Evolutionary conservation across 2,113 vertebrate species (phyloP).

Genomic region (Sula dactylatra): DNA sequence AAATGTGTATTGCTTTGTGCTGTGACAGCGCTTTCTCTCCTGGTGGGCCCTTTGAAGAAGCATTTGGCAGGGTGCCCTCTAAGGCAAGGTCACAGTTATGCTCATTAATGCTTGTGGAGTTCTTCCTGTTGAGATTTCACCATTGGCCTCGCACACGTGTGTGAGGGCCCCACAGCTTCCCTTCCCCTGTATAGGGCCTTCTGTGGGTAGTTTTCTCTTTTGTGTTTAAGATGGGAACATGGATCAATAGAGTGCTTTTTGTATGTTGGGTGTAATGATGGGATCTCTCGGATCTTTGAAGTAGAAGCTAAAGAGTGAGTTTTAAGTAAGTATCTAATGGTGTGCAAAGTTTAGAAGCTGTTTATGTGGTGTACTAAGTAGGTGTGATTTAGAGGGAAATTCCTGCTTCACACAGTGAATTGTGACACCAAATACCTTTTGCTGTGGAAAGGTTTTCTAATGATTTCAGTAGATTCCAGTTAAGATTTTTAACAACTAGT

Average conservation of each 20-base stretch:
- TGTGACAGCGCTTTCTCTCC: rapidly evolving
- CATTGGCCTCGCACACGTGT: rapidly evolving
- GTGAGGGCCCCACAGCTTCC: not conserved
- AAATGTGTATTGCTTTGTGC: not conserved
- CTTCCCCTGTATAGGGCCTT: not conserved
- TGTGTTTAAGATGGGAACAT: not conserved
- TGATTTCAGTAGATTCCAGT: not conserved
- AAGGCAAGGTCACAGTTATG: not conserved
- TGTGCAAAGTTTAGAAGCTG: not conserved
- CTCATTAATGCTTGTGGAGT: not conserved
- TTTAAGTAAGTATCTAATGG: not conserved
- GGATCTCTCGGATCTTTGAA: not conserved
- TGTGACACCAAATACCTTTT: not conserved
- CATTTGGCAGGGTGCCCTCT: not conserved
- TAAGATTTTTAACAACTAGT: not conserved
- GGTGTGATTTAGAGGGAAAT: not conserved
- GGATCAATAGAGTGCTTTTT: not conserved
- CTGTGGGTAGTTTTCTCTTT: not conserved
- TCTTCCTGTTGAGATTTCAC: not conserved
- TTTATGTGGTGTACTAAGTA: rapidly evolving
- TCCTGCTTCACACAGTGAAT: not conserved
- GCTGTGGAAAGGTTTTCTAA: not conserved
- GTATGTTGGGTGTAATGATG: rapidly evolving
- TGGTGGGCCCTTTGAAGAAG: not conserved
- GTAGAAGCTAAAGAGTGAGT: not conserved